Evolutionary conservation across 1,140 invertebrate species (phyloP).

Genomic region (Telenomus remus): DNA sequence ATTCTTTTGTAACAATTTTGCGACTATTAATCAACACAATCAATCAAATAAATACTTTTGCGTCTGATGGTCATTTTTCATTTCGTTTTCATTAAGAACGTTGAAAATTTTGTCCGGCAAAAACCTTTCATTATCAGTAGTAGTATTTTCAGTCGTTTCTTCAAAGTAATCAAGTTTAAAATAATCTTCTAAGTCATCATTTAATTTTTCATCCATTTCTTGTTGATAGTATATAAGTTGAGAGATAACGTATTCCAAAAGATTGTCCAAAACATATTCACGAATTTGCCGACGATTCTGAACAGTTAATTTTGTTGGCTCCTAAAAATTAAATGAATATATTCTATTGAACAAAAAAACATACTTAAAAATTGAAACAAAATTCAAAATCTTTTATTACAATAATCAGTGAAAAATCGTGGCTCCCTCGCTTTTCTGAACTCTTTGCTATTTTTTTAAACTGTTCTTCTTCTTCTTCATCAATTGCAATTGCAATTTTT

Average conservation of each 20-base stretch:
- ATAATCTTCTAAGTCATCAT: conserved; percentile 56
- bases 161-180: conserved; percentile 14
- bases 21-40: no score
- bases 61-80: conserved; percentile 1
- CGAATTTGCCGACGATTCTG: conserved; percentile 49
- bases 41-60: no score
- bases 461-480: conserved; percentile 13
- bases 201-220: conserved; percentile 54
- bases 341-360: not conserved
- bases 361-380: not conserved
- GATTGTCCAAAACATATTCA: conserved; percentile 64
- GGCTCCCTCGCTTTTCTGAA: conserved; percentile 33
- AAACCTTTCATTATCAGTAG: conserved; percentile 9
- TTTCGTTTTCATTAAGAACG: conserved; percentile 2
- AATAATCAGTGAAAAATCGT: not conserved
- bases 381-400: conserved; percentile 6
- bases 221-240: conserved; percentile 58
- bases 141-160: conserved; percentile 14
- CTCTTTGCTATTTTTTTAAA: not conserved
- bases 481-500: conserved; percentile 6
- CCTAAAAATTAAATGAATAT: conserved; percentile 13
- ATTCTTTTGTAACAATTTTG: no score
- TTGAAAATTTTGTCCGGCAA: not conserved
- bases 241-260: conserved; percentile 64
- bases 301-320: conserved; percentile 40